These are phyloP conservation scores for Dynastes maya DNA, from an alignment of 2,888 invertebrate genomes.

Conservation along the genomic window DNA sequence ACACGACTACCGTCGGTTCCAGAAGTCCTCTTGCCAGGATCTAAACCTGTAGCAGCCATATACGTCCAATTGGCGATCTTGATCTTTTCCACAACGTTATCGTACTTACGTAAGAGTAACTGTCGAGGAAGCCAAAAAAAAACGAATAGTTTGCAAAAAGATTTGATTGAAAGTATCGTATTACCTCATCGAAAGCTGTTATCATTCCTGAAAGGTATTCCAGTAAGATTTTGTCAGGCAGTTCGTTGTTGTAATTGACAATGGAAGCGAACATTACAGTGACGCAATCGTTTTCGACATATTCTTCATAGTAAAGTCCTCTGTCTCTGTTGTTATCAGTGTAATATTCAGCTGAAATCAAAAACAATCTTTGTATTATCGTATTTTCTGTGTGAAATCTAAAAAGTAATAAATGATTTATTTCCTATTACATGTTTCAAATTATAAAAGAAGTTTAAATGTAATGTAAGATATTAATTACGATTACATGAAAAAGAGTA, in stretches of 20 bases:
- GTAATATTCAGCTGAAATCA: constrained; percentile 81
- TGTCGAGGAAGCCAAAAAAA: constrained; percentile 24
- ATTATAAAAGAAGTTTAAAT: too few relatives aligned
- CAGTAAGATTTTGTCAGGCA: constrained; percentile 72
- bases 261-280: constrained; percentile 98
- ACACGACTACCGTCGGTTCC: constrained; percentile 57
- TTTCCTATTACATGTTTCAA: too few relatives aligned
- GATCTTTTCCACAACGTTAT: constrained; percentile 91
- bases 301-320: constrained; percentile 83
- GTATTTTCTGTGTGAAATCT: too few relatives aligned
- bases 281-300: constrained; percentile 78
- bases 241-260: constrained; percentile 67
- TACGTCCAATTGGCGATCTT: constrained; percentile 98
- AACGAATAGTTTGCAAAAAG: background rate
- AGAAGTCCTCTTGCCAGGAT: constrained; percentile 80
- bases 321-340: constrained; percentile 78
- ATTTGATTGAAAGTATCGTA: background rate
- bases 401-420: too few relatives aligned
- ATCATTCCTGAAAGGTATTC: constrained; percentile 89
- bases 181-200: constrained; percentile 92
- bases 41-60: constrained; percentile 96
- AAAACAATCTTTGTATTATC: background rate
- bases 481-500: too few relatives aligned
- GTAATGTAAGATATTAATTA: too few relatives aligned
- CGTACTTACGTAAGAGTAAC: constrained; percentile 59